Evolutionary conservation across 2,797 vertebrate genomes (phyloP).

Genomic region (Pterois miles): DNA sequence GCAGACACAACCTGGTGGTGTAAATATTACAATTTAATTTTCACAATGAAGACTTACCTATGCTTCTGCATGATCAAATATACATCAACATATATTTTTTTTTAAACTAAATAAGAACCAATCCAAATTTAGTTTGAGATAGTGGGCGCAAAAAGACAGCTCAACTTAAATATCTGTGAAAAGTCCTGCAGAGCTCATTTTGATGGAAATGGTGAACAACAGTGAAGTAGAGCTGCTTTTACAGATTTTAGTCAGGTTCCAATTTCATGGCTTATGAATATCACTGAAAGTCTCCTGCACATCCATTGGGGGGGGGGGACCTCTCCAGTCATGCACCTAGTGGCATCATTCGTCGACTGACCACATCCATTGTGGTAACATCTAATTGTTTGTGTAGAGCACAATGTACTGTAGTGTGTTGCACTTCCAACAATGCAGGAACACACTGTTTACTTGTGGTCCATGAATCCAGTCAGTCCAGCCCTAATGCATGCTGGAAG

Average conservation of each 20-base stretch:
- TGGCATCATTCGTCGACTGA: neutral
- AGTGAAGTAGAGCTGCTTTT: neutral
- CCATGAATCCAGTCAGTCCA: neutral
- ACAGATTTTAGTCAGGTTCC: neutral
- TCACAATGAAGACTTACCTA: neutral
- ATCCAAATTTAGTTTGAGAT: neutral
- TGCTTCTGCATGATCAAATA: neutral
- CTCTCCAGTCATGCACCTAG: neutral
- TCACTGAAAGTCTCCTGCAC: neutral
- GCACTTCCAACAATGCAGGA: neutral
- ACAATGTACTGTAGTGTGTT: too few relatives aligned
- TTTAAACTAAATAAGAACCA: neutral
- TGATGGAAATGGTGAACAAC: fast-evolving
- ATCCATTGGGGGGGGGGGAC: neutral
- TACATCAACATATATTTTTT: neutral
- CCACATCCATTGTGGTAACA: neutral
- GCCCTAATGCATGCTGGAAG: neutral
- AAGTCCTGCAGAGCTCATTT: neutral
- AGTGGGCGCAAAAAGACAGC: neutral
- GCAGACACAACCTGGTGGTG: neutral
- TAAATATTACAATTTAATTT: neutral
- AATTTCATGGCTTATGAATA: neutral
- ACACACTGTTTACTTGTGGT: neutral
- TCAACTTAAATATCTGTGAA: neutral
- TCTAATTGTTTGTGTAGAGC: neutral